A percentile compares a stretch with the other conserved stretches of the same genome.
Conservation (phyloP, 2,888 invertebrate species). For the Lepidocyrtinus sp. region DNA sequence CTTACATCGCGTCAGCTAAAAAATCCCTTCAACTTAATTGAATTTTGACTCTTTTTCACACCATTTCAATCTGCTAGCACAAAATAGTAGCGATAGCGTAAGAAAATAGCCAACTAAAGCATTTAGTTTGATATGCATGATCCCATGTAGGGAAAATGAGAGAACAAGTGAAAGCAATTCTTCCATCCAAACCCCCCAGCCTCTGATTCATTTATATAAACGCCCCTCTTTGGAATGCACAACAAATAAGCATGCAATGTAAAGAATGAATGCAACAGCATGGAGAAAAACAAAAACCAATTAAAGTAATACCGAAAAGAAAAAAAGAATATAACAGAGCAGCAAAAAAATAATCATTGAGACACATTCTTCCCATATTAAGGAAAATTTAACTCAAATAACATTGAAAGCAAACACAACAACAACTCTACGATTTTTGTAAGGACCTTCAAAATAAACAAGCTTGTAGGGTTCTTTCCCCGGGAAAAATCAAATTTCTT, state of each 20-base stretch:
- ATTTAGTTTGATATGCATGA: no score
- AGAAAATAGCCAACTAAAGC: conserved; percentile 1
- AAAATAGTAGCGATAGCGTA: not conserved
- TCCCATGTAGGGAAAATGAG: no score
- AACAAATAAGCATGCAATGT: conserved; percentile 16
- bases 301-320: no score
- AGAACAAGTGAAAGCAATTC: no score
- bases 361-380: conserved; percentile 46
- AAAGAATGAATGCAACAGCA: conserved; percentile 25
- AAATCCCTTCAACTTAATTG: no score
- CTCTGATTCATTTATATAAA: no score
- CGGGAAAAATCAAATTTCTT: no score
- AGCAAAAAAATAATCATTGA: conserved; percentile 52
- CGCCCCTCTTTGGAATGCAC: not conserved
- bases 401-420: conserved; percentile 26
- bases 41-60: no score
- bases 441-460: not conserved
- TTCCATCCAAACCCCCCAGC: no score
- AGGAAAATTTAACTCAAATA: conserved; percentile 17
- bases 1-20: no score
- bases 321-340: conserved; percentile 35
- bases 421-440: not conserved
- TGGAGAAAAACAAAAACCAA: no score
- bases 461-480: not conserved
- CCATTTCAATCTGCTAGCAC: no score